A percentile compares a stretch with the other conserved stretches of the same genome.
These are phyloP conservation scores for Stegodyphus dumicola DNA, from an alignment of 1,140 invertebrate genomes.

Conservation along the genomic window DNA sequence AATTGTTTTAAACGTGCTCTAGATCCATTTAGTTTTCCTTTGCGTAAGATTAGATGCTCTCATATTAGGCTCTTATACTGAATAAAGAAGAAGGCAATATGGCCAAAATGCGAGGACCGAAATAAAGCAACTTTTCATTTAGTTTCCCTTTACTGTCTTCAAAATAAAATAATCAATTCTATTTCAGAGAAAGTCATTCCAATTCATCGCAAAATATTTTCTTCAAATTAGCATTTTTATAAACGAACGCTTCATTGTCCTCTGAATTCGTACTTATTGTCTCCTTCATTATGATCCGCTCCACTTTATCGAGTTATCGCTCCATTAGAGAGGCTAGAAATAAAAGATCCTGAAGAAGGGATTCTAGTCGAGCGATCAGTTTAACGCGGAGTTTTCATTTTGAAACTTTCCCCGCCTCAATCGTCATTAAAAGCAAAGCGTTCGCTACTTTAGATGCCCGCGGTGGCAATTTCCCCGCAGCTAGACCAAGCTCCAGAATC, in stretches of 20 bases:
- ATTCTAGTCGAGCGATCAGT: slow-evolving; percentile 1
- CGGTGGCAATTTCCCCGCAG: slow-evolving; percentile 41
- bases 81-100: no score
- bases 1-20: no score
- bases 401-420: slow-evolving; percentile 18
- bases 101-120: no score
- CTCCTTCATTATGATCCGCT: no score
- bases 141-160: not conserved
- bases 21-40: no score
- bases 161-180: not conserved
- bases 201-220: not conserved
- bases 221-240: no score
- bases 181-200: not conserved
- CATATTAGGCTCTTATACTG: no score
- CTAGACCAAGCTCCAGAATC: slow-evolving; percentile 33
- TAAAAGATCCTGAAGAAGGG: not conserved
- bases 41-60: no score
- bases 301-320: no score
- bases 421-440: slow-evolving; percentile 32
- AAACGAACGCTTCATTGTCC: no score
- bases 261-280: no score
- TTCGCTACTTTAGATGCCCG: slow-evolving; percentile 45
- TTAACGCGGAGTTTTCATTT: slow-evolving; percentile 19
- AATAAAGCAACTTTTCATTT: no score
- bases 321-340: not conserved